These are phyloP conservation scores for Erannis defoliaria DNA, from an alignment of 2,888 invertebrate genomes.

Conservation along the genomic window DNA sequence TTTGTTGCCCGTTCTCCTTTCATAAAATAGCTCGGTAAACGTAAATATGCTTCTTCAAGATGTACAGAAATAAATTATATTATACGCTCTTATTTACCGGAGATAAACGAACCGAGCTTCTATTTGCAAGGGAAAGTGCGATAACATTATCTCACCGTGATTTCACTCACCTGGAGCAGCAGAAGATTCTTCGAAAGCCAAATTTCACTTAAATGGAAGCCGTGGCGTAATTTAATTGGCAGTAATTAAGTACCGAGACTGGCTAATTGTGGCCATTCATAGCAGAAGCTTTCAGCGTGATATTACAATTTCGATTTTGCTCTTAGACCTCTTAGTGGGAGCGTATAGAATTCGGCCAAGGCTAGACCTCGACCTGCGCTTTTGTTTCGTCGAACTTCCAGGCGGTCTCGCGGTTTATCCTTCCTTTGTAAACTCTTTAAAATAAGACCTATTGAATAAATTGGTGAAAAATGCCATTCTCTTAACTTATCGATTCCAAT, in stretches of 20 bases:
- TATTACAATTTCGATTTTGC: conserved; percentile 64
- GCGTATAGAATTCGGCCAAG: conserved; percentile 71
- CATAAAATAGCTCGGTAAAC: conserved; percentile 28
- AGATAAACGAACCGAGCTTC: conserved; percentile 23
- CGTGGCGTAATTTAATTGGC: conserved; percentile 42
- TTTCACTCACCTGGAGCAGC: conserved; percentile 26
- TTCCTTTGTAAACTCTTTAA: conserved; percentile 63
- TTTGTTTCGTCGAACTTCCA: conserved; percentile 67
- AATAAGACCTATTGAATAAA: conserved; percentile 22
- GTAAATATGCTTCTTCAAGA: conserved; percentile 26
- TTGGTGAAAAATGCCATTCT: conserved; percentile 14
- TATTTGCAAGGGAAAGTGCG: conserved; percentile 28
- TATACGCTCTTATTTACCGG: conserved; percentile 26
- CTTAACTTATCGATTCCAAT: conserved; percentile 22
- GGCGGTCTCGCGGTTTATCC: conserved; percentile 65
- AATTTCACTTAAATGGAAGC: conserved; percentile 38
- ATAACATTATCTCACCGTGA: conserved; percentile 32
- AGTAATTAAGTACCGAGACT: conserved; percentile 44
- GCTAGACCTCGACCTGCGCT: conserved; percentile 75
- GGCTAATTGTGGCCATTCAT: conserved; percentile 52
- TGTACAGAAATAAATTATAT: conserved; percentile 27
- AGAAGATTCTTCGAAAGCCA: conserved; percentile 26
- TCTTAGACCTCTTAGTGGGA: conserved; percentile 53
- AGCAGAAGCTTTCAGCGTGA: conserved; percentile 53
- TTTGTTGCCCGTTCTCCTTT: conserved; percentile 30